phyloP scores from a whole-genome alignment of 2,888 invertebrate species.

The Neoaliturus tenellus region DNA sequence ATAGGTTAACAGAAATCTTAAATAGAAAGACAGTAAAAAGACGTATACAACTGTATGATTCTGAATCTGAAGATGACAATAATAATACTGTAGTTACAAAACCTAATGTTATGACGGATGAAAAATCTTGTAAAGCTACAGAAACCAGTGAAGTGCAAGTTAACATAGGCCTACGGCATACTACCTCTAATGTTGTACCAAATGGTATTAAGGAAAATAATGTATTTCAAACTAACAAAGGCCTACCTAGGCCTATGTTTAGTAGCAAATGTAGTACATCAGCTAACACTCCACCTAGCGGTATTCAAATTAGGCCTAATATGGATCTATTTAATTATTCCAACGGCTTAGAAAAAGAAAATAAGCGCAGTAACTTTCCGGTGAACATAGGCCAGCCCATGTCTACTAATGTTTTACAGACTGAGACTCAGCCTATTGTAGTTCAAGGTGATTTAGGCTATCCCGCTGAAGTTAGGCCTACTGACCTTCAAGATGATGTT shows the following conservation, averaged over 20 bases:
- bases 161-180: constrained; percentile 9
- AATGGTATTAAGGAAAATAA: constrained; percentile 31
- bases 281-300: constrained; percentile 13
- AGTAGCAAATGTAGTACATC: constrained; percentile 30
- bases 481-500: constrained; percentile 30
- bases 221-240: constrained; percentile 40
- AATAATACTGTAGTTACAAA: too few species aligned
- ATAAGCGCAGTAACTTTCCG: constrained; percentile 25
- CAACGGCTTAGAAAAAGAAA: constrained; percentile 26
- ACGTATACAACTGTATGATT: too few species aligned
- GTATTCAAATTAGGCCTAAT: constrained; percentile 35
- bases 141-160: background rate
- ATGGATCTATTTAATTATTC: constrained; percentile 29
- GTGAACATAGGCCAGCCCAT: constrained; percentile 32
- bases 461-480: constrained; percentile 39
- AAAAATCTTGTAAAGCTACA: too few species aligned
- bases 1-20: too few species aligned
- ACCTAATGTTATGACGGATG: too few species aligned
- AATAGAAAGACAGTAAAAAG: too few species aligned
- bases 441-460: constrained; percentile 32
- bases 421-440: constrained; percentile 26
- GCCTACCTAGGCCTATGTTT: constrained; percentile 37
- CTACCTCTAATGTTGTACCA: constrained; percentile 15
- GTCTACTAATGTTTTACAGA: constrained; percentile 12
- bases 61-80: too few species aligned